Evolutionary conservation across 2,888 invertebrate genomes (phyloP).

Genomic region (Caenorhabditis sp.): DNA sequence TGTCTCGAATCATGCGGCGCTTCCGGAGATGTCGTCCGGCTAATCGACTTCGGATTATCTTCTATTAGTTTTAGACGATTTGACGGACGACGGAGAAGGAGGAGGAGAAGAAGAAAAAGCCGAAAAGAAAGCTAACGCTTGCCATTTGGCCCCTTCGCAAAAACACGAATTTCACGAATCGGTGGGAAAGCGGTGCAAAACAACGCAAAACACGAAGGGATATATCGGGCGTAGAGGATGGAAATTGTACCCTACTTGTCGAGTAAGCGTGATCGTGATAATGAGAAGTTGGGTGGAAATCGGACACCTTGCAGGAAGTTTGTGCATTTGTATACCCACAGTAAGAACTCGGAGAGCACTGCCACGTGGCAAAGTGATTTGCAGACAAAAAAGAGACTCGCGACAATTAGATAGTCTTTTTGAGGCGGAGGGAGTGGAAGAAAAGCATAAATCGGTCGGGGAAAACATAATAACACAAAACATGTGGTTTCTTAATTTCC

Average conservation of each 20-base stretch:
- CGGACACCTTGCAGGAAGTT: conserved; percentile 16
- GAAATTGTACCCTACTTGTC: conserved; percentile 36
- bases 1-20: too few species aligned
- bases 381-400: conserved; percentile 5
- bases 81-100: too few species aligned
- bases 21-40: too few species aligned
- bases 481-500: conserved; percentile 8
- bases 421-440: neutral
- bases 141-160: neutral
- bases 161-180: conserved; percentile 33
- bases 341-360: neutral
- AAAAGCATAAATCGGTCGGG: conserved; percentile 28
- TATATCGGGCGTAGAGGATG: neutral
- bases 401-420: conserved; percentile 36
- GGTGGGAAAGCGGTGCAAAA: conserved; percentile 8
- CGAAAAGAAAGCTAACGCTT: too few species aligned
- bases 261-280: conserved; percentile 21
- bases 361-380: neutral
- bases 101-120: too few species aligned
- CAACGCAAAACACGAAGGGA: conserved; percentile 15
- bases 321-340: conserved; percentile 2
- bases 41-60: too few species aligned
- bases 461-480: conserved; percentile 17
- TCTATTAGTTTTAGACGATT: too few species aligned
- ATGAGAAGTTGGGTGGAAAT: conserved; percentile 40